Conservation (phyloP, 2,888 invertebrate species). For the Lathronympha strigana region DNA sequence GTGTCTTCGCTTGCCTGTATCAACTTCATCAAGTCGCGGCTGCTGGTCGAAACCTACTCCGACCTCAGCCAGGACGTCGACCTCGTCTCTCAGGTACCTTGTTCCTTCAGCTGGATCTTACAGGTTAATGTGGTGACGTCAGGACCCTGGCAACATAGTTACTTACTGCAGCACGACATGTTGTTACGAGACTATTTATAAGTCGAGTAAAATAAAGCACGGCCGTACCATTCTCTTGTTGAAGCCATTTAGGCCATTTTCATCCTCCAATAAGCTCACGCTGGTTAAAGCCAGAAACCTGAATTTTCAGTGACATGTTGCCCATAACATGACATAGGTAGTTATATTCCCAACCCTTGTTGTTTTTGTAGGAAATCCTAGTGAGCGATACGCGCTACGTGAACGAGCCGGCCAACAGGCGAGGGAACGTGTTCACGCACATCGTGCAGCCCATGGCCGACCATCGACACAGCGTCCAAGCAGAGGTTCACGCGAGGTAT, state of each 20-base stretch:
- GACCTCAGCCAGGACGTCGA: conserved; percentile 96
- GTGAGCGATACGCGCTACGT: conserved; percentile 90
- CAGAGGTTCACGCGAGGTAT: conserved; percentile 88
- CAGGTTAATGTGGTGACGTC: not conserved
- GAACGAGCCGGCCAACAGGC: conserved; percentile 86
- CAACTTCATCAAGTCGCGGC: conserved; percentile 95
- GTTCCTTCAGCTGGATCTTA: not conserved
- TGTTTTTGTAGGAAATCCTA: conserved; percentile 85
- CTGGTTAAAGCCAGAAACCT: no score
- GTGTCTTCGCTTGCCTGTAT: conserved; percentile 90
- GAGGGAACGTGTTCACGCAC: conserved; percentile 94
- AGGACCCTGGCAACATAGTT: no score
- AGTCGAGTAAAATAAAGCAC: no score
- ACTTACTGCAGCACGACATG: no score
- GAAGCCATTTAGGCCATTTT: no score
- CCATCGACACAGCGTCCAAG: conserved; percentile 86
- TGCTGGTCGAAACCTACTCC: conserved; percentile 93
- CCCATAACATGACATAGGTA: no score
- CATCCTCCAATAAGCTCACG: no score
- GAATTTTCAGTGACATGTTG: no score
- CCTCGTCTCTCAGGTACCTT: conserved; percentile 92
- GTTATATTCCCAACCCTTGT: not conserved
- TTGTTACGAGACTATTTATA: no score
- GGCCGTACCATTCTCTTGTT: no score
- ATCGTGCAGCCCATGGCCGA: conserved; percentile 92